Evolutionary conservation across 1,140 invertebrate species (phyloP).

Genomic region (Conus betulinus): DNA sequence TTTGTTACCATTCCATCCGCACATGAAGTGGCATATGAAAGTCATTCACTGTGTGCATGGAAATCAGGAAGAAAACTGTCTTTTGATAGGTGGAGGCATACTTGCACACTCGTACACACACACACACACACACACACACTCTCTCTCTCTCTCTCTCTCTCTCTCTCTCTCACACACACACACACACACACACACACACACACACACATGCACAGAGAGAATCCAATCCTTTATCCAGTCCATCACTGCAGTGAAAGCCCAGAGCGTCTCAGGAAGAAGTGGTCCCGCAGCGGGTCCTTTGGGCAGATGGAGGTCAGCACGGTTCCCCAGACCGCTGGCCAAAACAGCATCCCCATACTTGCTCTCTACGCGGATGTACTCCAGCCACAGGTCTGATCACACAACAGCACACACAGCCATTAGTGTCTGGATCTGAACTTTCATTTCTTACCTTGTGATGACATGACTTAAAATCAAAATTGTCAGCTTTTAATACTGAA

Average conservation of each 20-base stretch:
- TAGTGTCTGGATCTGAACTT: too few species aligned
- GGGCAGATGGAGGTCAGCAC: not conserved
- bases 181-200: not conserved
- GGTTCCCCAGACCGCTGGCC: not conserved
- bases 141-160: too few species aligned
- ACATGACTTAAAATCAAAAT: too few species aligned
- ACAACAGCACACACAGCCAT: not conserved
- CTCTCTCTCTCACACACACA: not conserved
- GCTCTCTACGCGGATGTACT: not conserved
- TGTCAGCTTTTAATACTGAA: too few species aligned
- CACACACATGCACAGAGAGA: not conserved
- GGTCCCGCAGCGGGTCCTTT: not conserved
- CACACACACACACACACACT: not conserved
- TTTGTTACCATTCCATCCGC: too few species aligned
- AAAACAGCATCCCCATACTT: not conserved
- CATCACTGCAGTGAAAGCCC: not conserved
- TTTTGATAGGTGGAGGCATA: not conserved
- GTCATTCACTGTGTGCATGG: too few species aligned
- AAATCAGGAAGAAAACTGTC: too few species aligned
- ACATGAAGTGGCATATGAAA: too few species aligned
- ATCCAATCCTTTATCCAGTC: not conserved
- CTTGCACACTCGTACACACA: not conserved
- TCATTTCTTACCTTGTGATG: too few species aligned
- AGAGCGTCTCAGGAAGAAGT: not conserved
- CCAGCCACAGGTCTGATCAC: not conserved